Percentiles rank a stretch among this genome's conserved stretches.
Evolutionary conservation across 2,888 invertebrate genomes (phyloP).

Genomic region (Uloborus plumipes): DNA sequence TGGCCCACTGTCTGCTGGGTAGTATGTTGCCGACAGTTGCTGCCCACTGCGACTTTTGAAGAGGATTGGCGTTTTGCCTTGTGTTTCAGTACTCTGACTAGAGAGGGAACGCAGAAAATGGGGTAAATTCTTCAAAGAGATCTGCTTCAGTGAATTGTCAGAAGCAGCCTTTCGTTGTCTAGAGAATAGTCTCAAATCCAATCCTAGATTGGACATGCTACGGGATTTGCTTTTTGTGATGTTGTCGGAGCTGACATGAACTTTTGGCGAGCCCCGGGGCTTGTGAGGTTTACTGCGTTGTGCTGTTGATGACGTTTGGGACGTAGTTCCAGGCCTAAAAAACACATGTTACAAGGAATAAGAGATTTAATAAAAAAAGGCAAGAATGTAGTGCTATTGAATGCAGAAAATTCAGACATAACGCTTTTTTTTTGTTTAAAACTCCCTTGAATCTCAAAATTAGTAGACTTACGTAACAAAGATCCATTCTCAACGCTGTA

Average conservation of each 20-base stretch:
- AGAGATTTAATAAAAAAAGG: too few species aligned
- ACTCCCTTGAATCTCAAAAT: too few species aligned
- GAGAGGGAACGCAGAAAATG: constrained; percentile 65
- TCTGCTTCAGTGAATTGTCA: constrained; percentile 66
- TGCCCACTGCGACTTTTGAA: constrained; percentile 49
- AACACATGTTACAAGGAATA: too few species aligned
- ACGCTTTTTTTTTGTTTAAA: too few species aligned
- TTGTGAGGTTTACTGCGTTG: constrained; percentile 2
- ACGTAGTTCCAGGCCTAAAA: too few species aligned
- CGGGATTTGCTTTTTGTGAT: constrained; percentile 59
- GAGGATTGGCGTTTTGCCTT: constrained; percentile 14
- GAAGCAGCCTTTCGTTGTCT: constrained; percentile 63
- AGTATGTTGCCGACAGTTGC: constrained; percentile 1
- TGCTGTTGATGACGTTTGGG: too few species aligned
- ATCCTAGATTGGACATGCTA: constrained; percentile 55
- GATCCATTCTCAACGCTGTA: too few species aligned
- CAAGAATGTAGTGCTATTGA: too few species aligned
- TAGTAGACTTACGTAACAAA: too few species aligned
- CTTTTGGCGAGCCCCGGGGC: constrained; percentile 26
- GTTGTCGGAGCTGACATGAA: constrained; percentile 58
- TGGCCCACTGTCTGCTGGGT: constrained; percentile 3
- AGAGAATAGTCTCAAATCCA: constrained; percentile 43
- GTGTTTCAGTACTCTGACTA: constrained; percentile 63
- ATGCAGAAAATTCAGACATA: too few species aligned
- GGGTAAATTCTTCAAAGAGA: constrained; percentile 65